These are phyloP conservation scores for Aphodius granarius DNA, from an alignment of 2,888 invertebrate genomes.

Conservation along the genomic window DNA sequence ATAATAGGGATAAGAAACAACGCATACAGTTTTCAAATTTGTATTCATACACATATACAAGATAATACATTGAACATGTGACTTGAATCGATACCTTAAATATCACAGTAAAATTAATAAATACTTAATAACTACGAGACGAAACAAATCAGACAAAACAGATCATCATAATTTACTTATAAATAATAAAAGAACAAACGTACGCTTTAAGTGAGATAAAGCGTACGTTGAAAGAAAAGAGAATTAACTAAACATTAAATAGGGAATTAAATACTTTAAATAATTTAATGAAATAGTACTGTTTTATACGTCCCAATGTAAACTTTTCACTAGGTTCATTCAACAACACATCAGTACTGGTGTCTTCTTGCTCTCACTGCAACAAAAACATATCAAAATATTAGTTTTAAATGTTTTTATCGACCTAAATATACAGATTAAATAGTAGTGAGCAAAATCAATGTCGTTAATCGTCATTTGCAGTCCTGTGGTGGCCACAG, in stretches of 20 bases:
- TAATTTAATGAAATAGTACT: slow-evolving; percentile 18
- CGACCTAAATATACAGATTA: too few relatives aligned
- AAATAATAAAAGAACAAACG: not conserved
- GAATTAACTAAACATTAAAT: slow-evolving; percentile 3
- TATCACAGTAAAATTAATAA: not conserved
- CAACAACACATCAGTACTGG: slow-evolving; percentile 34
- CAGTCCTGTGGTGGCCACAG: not conserved
- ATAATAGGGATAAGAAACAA: not conserved
- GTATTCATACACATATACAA: not conserved
- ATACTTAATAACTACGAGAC: not conserved
- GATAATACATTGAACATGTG: not conserved
- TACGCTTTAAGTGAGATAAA: not conserved
- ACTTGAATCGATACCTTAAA: not conserved
- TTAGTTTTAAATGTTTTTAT: not conserved
- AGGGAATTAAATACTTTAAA: slow-evolving; percentile 1
- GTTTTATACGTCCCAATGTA: not conserved
- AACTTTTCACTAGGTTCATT: not conserved
- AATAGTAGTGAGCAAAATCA: not conserved
- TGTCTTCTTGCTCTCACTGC: slow-evolving; percentile 50
- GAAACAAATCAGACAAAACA: not conserved
- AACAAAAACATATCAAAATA: slow-evolving; percentile 35
- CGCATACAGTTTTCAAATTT: not conserved
- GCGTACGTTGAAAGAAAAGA: not conserved
- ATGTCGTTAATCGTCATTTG: not conserved
- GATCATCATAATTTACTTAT: not conserved